Conservation (phyloP, 2,113 vertebrate species). For the Syrmaticus mikado region DNA sequence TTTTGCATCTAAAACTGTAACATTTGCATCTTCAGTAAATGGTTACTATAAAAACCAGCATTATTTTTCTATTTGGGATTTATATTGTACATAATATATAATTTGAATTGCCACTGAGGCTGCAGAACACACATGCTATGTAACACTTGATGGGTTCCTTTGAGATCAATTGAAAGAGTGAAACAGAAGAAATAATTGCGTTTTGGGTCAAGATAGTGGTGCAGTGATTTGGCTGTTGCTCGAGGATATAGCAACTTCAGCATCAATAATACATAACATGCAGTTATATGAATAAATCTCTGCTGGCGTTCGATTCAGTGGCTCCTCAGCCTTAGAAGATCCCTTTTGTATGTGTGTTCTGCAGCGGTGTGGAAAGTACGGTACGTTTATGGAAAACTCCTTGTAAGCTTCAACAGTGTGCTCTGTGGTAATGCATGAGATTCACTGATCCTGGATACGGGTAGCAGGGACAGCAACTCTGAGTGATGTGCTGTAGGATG, state of each 20-base stretch:
- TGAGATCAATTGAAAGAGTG: not conserved
- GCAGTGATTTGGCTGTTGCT: not conserved
- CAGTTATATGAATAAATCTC: not conserved
- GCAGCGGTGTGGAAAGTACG: constrained; percentile 10
- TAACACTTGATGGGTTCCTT: not conserved
- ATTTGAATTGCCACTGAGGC: not conserved
- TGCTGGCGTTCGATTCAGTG: not conserved
- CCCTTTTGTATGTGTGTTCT: not conserved
- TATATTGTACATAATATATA: not conserved
- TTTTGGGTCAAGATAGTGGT: not conserved
- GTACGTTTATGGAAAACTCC: not conserved
- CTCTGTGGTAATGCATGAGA: not conserved
- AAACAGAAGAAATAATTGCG: constrained; percentile 4
- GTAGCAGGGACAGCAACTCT: not conserved
- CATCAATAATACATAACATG: not conserved
- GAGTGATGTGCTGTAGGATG: not conserved
- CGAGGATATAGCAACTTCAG: not conserved
- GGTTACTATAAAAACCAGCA: not conserved
- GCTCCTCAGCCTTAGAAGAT: constrained; percentile 27
- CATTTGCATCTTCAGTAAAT: not conserved
- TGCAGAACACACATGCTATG: not conserved
- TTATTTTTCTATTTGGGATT: not conserved
- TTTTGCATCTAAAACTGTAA: not conserved
- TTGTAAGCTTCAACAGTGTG: not conserved
- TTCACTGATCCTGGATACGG: constrained; percentile 14